Conservation (phyloP, 1,140 invertebrate genomes). For the Thalassaphorura encarpata region DNA sequence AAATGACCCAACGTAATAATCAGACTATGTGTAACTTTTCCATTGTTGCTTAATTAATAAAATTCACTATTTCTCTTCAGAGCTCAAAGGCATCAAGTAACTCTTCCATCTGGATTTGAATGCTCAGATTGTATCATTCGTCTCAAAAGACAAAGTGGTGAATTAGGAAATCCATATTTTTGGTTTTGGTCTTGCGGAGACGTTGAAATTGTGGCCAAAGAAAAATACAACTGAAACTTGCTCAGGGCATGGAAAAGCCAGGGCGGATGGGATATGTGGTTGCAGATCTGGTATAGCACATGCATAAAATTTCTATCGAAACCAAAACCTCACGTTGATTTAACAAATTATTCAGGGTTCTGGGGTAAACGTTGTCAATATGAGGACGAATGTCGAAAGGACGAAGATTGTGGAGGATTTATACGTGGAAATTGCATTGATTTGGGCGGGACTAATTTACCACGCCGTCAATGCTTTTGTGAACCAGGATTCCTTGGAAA, state of each 20-base stretch:
- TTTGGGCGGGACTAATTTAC: conserved; percentile 61
- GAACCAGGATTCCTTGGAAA: conserved; percentile 48
- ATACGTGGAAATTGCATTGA: conserved; percentile 68
- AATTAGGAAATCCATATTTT: conserved; percentile 67
- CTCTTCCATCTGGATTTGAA: conserved; percentile 64
- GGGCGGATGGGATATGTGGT: conserved; percentile 47
- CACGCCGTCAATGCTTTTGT: conserved; percentile 77
- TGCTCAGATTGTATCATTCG: conserved; percentile 83
- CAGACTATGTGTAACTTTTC: background rate
- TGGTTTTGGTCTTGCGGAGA: conserved; percentile 92
- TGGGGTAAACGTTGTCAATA: conserved; percentile 72
- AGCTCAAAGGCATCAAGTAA: conserved; percentile 65
- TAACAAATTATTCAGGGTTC: conserved; percentile 16
- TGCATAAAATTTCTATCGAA: too few species aligned
- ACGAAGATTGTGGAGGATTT: conserved; percentile 68
- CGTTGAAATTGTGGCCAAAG: conserved; percentile 59
- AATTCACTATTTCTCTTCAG: conserved; percentile 42
- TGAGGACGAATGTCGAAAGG: conserved; percentile 63
- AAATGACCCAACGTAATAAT: conserved; percentile 60
- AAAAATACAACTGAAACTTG: conserved; percentile 65
- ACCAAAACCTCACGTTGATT: too few species aligned
- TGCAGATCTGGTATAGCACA: conserved; percentile 26
- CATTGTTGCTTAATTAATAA: background rate
- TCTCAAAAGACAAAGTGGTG: conserved; percentile 71
- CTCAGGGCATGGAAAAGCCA: conserved; percentile 64